Conservation (phyloP, 2,888 invertebrate species). For the Sarcophaga variegata region DNA sequence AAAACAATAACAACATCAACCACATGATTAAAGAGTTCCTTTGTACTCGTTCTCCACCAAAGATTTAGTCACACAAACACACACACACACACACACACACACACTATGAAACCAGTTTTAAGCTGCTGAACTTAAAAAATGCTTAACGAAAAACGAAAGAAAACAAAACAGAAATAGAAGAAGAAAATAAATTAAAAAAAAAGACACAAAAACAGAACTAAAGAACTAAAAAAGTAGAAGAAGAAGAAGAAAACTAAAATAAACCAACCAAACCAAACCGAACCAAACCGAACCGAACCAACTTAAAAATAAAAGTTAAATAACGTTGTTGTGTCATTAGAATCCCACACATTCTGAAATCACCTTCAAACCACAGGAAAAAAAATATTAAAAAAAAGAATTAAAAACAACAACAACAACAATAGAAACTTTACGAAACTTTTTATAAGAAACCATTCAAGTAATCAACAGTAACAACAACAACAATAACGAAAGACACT, state of each 20-base stretch:
- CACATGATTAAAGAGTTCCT: conserved; percentile 52
- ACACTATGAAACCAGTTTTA: not conserved
- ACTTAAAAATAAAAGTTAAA: conserved; percentile 48
- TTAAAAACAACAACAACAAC: conserved; percentile 13
- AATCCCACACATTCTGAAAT: conserved; percentile 69
- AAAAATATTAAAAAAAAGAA: not conserved
- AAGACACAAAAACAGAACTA: not conserved
- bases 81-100: not conserved
- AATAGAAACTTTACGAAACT: conserved; percentile 67
- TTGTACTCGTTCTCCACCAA: conserved; percentile 22
- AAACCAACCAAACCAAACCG: not conserved
- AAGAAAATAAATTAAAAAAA: not conserved
- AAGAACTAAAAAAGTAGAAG: not conserved
- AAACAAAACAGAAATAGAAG: not conserved
- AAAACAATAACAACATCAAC: conserved; percentile 12
- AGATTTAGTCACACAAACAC: conserved; percentile 44
- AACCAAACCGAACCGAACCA: no score
- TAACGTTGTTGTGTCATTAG: conserved; percentile 68
- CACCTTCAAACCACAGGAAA: conserved; percentile 66
- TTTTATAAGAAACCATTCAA: conserved; percentile 48
- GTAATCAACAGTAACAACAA: conserved; percentile 23
- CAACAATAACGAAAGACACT: conserved; percentile 39
- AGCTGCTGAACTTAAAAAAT: not conserved
- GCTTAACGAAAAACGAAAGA: not conserved
- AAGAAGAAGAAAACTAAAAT: not conserved